Percentiles rank a stretch among this genome's conserved stretches.
These are phyloP conservation scores for Microtus montanus DNA, from an alignment of 2,113 vertebrate species.

Conservation along the genomic window DNA sequence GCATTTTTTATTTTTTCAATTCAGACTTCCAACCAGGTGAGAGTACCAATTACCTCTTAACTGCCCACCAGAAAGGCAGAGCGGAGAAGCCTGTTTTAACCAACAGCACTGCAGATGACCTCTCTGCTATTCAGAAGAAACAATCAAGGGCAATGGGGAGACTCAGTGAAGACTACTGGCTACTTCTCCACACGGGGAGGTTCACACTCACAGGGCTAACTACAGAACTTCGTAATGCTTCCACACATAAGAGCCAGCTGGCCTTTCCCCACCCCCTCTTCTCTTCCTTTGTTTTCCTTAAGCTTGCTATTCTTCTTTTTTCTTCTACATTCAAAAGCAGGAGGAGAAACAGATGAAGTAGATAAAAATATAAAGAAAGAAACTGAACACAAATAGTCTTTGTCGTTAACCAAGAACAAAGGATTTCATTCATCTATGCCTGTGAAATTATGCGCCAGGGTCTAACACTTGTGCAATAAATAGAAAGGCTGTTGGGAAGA, in stretches of 20 bases:
- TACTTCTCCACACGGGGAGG: background rate
- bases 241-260: background rate
- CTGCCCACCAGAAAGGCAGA: conserved; percentile 36
- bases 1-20: background rate
- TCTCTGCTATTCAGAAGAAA: conserved; percentile 53
- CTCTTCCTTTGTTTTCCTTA: background rate
- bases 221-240: conserved; percentile 5
- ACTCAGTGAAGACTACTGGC: conserved; percentile 38
- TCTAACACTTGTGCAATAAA: conserved; percentile 17
- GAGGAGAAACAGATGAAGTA: conserved; percentile 41
- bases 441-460: background rate
- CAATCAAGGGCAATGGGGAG: conserved; percentile 29
- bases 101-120: conserved; percentile 22
- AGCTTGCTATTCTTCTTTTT: background rate
- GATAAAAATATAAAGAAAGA: conserved; percentile 52
- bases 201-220: conserved; percentile 21
- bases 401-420: conserved; percentile 56
- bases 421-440: background rate
- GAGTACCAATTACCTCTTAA: conserved; percentile 27
- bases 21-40: conserved; percentile 34
- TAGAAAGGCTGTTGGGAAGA: conserved; percentile 46
- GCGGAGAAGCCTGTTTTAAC: conserved; percentile 27
- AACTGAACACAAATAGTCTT: conserved; percentile 1
- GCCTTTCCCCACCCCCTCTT: background rate
- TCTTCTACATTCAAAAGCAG: background rate